Conservation (phyloP, 2,888 invertebrate genomes). For the Blastobasis adustella region DNA sequence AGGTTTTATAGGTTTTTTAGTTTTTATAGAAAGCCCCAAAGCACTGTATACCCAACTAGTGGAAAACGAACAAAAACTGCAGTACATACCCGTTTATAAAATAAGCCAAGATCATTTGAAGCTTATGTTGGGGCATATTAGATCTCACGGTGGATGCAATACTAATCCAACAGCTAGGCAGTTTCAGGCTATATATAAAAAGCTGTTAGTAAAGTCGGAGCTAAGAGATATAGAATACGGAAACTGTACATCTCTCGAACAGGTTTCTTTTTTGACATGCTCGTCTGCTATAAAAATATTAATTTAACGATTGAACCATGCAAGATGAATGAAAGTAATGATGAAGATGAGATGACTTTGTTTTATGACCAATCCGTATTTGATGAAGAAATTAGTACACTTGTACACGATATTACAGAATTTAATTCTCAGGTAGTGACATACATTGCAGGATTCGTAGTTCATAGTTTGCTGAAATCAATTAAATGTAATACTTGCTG, state of each 20-base stretch:
- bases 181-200: slow-evolving; percentile 13
- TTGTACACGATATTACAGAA: slow-evolving; percentile 4
- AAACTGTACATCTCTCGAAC: slow-evolving; percentile 10
- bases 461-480: slow-evolving; percentile 12
- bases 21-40: background rate
- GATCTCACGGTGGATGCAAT: slow-evolving; percentile 3
- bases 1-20: no score
- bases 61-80: background rate
- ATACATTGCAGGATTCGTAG: slow-evolving; percentile 15
- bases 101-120: slow-evolving; percentile 14
- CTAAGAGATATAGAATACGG: slow-evolving; percentile 6
- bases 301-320: slow-evolving; percentile 3
- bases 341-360: slow-evolving; percentile 1
- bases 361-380: slow-evolving; percentile 3
- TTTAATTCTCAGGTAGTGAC: slow-evolving; percentile 6
- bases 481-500: slow-evolving; percentile 13
- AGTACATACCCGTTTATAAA: slow-evolving; percentile 8
- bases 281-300: slow-evolving; percentile 9
- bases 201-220: slow-evolving; percentile 12
- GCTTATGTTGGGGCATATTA: slow-evolving; percentile 1
- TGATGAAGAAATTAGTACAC: slow-evolving; percentile 8
- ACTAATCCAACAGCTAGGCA: slow-evolving; percentile 2
- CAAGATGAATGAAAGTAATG: background rate
- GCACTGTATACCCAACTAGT: background rate
- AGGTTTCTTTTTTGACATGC: slow-evolving; percentile 7